phyloP scores from a whole-genome alignment of 2,888 invertebrate species.

The Linnaemya vulpina region DNA sequence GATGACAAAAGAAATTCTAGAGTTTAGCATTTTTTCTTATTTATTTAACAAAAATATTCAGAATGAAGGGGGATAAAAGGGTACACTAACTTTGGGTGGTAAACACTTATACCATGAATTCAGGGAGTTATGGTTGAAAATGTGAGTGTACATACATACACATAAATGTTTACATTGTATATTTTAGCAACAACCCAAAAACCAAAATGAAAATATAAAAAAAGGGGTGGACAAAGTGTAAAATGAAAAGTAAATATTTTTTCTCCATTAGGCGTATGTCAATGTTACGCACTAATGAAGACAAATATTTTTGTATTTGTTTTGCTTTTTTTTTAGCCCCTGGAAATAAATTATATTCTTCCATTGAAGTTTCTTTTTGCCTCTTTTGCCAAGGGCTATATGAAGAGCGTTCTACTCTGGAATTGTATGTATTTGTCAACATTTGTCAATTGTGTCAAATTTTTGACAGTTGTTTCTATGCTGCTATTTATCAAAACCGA shows the following conservation, averaged over 20 bases:
- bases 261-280: constrained; percentile 56
- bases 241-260: constrained; percentile 60
- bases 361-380: constrained; percentile 15
- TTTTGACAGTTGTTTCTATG: constrained; percentile 75
- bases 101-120: neutral
- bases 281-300: constrained; percentile 78
- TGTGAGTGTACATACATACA: neutral
- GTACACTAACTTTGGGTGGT: constrained; percentile 40
- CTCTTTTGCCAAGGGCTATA: constrained; percentile 53
- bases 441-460: constrained; percentile 79
- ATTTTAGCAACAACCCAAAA: constrained; percentile 15
- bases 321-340: constrained; percentile 66
- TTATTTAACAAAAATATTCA: constrained; percentile 12
- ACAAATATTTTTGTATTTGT: constrained; percentile 77
- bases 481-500: constrained; percentile 44
- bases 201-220: neutral
- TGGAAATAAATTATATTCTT: constrained; percentile 47
- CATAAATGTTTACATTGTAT: neutral
- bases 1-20: constrained; percentile 2
- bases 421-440: constrained; percentile 79
- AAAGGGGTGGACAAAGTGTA: constrained; percentile 63
- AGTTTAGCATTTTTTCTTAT: constrained; percentile 36
- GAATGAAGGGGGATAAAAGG: constrained; percentile 1
- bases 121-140: neutral
- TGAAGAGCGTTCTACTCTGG: constrained; percentile 68